Base-by-base conservation (phyloP, 2,888 invertebrate genomes). In the Parthenolecanium corni region DNA sequence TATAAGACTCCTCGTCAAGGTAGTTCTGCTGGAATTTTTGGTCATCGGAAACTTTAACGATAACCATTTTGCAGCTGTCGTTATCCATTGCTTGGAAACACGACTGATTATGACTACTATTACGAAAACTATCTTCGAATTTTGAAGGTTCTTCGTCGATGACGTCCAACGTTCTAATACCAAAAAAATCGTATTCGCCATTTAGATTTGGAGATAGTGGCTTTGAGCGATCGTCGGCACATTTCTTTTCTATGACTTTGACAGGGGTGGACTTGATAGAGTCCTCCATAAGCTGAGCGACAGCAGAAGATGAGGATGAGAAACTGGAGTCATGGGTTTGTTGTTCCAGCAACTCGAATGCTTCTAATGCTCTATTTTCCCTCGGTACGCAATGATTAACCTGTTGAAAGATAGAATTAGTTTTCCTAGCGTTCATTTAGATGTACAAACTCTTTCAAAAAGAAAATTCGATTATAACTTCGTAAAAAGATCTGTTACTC, bases 291-390 rank as follows among this genome's bases (percentile, higher is more conserved):
- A 82, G 78, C 18, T 77, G 76, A 58, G 76, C 74, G 23, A 84
- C 78, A 52, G 82, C 79, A 52, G 83, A 84, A 42, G 82, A 83
- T 54, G 82, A 80, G 66, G 84, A 78, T 70, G 81, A 82, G 68
- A 89, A 85, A 70, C 85, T 86, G 21, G 84, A 84, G 52, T 81
- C 77, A 4, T 66, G 69, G 4, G 84, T 84, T 72, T 84, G 84
- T 69, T 82, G 80, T 74, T 90, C 89, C 38, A 90, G 74, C 5
- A 85, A 72, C 70, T 90, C 88, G 74, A 90, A 90, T 70, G 87
- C 80, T 65, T 81, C 79, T 66, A 88, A 77, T 70, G 87, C 86
- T 36, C 81, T 82, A 1, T 73, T 68, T 73, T 81, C 80, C 9
- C 9, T 9, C 31, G 31, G 9, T 4, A 31, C 9, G 9, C 31